Conservation (phyloP, 2,888 invertebrate genomes). For the Andrena flavipes region DNA sequence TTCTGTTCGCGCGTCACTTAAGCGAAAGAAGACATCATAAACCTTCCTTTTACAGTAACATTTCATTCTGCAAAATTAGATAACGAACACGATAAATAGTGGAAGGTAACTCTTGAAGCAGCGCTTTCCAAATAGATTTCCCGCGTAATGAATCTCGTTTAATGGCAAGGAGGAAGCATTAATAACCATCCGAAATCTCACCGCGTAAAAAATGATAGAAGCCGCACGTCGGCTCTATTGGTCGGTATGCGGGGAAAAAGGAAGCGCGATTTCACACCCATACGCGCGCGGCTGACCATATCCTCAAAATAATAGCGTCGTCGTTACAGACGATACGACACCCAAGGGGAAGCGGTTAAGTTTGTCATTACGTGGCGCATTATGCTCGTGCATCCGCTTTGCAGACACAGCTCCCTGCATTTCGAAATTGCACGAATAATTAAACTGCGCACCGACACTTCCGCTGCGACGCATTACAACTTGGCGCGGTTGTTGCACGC, state of each 20-base stretch:
- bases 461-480: conserved; percentile 48
- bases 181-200: conserved; percentile 29
- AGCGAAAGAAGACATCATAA: too few species aligned
- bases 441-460: conserved; percentile 54
- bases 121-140: conserved; percentile 13
- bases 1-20: too few species aligned
- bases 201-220: conserved; percentile 24
- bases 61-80: too few species aligned
- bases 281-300: conserved; percentile 40
- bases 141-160: conserved; percentile 6
- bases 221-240: not conserved
- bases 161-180: conserved; percentile 1
- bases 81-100: not conserved
- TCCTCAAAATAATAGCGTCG: conserved; percentile 64
- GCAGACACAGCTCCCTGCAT: conserved; percentile 49
- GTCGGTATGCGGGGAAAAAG: conserved; percentile 34
- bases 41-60: too few species aligned
- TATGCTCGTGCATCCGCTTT: conserved; percentile 65
- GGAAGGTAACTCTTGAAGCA: not conserved
- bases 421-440: conserved; percentile 68
- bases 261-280: conserved; percentile 52
- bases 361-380: conserved; percentile 69
- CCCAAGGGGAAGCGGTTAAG: conserved; percentile 70
- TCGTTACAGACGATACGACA: conserved; percentile 62
- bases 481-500: not conserved